Evolutionary conservation across 2,113 vertebrate genomes (phyloP), one percentile per base, ranked within the genome.

Genomic region (Notiomystis cincta): DNA sequence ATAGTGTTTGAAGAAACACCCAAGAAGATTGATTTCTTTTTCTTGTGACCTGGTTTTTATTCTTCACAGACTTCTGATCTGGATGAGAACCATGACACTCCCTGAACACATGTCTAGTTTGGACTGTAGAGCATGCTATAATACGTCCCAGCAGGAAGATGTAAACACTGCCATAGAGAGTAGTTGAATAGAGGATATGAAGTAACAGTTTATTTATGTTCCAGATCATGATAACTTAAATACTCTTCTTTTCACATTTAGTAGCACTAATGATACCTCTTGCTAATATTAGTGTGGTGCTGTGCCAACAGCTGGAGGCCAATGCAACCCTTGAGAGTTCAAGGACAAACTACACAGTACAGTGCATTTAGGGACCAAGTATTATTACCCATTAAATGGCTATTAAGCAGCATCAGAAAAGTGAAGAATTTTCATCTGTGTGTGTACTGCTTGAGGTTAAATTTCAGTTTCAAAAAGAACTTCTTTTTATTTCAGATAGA

Each of bases 151-250:
- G 78, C 35, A 76, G 82, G 75, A 75, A 72, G 80, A 87, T 30
- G 25, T 69, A 93, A 95, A 82, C 24, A 14, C 40, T 45, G 54
- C 28, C 57, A 24, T 4, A 82, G 35, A n/a, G 51, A 61, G 22
- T 4, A 31, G 58, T 22, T 70, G 75, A 92, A 51, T 2, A 86
- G 58, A 92, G 76, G 33, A 58, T 77, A 62, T 24, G 50, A 89
- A 94, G 21, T 79, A 79, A 79, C 31, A 64, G n/a, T 56, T 84
- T 92, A 31, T 95, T 93, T 93, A 45, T 57, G 53, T 88, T 94
- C 37, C 89, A 72, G 65, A 94, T 56, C 50, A 65, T 4, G 57
- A 69, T 23, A 70, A 62, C 44, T 81, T 47, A 85, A 81, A 83
- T 90, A 70, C 20, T 81, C 62, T 30, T 87, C 57, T 87, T 61